These are phyloP conservation scores for Oegoconia quadripuncta DNA, from an alignment of 2,888 invertebrate genomes.

Conservation along the genomic window DNA sequence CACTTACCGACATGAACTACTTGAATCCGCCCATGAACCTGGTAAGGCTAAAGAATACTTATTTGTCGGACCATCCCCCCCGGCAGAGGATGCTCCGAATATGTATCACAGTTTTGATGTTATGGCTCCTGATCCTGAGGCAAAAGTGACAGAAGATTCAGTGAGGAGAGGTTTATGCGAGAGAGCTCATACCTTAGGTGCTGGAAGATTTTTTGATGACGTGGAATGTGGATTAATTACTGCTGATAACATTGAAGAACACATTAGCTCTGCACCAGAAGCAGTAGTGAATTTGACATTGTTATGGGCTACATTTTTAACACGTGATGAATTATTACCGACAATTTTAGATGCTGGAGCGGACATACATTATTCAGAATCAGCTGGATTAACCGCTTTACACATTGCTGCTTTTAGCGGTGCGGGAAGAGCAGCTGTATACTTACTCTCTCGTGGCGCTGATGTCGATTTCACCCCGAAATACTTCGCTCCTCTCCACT, in stretches of 20 bases:
- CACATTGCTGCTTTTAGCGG: slow-evolving; percentile 89
- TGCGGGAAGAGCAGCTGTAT: slow-evolving; percentile 83
- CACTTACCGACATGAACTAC: slow-evolving; percentile 59
- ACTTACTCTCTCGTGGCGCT: slow-evolving; percentile 83
- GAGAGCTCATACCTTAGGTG: slow-evolving; percentile 82
- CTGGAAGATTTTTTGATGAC: slow-evolving; percentile 85
- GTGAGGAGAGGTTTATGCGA: slow-evolving; percentile 73
- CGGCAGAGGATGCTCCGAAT: slow-evolving; percentile 88
- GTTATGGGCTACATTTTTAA: slow-evolving; percentile 86
- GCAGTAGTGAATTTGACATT: slow-evolving; percentile 85
- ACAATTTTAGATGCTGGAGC: slow-evolving; percentile 83
- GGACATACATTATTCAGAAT: slow-evolving; percentile 84
- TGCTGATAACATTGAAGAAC: slow-evolving; percentile 77
- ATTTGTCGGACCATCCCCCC: slow-evolving; percentile 88
- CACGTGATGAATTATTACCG: slow-evolving; percentile 84
- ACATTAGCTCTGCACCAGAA: slow-evolving; percentile 81
- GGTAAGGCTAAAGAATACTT: slow-evolving; percentile 84
- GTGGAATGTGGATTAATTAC: slow-evolving; percentile 84
- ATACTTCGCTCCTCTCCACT: slow-evolving; percentile 90
- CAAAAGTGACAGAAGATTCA: neutral
- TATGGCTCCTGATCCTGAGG: slow-evolving; percentile 78
- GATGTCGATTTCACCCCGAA: slow-evolving; percentile 84
- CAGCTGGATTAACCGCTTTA: slow-evolving; percentile 86
- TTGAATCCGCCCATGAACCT: slow-evolving; percentile 80
- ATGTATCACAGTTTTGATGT: slow-evolving; percentile 88